Percentiles rank a stretch among this genome's conserved stretches.
Conservation (phyloP, 1,140 invertebrate genomes). For the Diorhabda carinulata region DNA sequence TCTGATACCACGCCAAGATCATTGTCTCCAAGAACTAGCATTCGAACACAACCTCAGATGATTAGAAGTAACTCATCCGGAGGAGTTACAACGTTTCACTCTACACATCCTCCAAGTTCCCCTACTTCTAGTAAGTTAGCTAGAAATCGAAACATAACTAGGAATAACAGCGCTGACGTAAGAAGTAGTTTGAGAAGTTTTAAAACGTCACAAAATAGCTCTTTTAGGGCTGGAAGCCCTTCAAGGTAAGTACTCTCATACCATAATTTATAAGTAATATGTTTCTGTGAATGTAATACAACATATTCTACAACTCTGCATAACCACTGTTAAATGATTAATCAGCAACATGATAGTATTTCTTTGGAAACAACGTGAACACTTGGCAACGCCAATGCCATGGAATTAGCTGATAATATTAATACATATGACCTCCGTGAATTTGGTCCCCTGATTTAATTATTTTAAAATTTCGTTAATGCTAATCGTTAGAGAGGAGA, state of each 20-base stretch:
- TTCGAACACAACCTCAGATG: constrained; percentile 71
- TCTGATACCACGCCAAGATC: constrained; percentile 36
- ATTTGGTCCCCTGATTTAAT: no score
- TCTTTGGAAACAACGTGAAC: no score
- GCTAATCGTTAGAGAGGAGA: no score
- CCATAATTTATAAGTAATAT: not conserved
- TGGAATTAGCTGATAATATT: no score
- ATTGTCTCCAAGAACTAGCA: constrained; percentile 57
- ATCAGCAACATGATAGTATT: no score
- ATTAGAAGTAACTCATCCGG: constrained; percentile 79
- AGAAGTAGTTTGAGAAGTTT: constrained; percentile 53
- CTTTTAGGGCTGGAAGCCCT: constrained; percentile 49
- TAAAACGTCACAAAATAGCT: constrained; percentile 50
- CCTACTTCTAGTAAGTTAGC: constrained; percentile 53
- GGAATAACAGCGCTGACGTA: constrained; percentile 45
- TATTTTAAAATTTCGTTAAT: no score
- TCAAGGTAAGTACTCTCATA: constrained; percentile 13
- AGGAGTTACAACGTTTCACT: constrained; percentile 62
- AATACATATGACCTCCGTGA: no score
- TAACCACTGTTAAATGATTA: no score
- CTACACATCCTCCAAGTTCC: constrained; percentile 58
- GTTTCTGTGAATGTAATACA: no score
- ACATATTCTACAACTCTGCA: no score
- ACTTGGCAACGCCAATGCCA: no score
- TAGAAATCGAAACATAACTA: constrained; percentile 48